phyloP scores from a whole-genome alignment of 1,140 invertebrate species.

The Zeugodacus cucurbitae region DNA sequence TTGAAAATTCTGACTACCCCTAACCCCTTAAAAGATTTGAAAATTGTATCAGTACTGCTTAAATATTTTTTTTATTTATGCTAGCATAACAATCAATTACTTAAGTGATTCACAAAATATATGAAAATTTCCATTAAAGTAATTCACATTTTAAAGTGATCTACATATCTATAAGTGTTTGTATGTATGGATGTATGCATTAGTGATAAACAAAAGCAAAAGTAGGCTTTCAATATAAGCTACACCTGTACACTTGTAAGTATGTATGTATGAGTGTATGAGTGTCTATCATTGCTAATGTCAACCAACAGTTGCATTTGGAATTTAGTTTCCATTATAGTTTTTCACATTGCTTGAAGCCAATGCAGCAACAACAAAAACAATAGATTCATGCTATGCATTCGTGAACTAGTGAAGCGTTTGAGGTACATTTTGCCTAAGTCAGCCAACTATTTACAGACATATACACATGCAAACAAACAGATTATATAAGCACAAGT shows the following conservation, averaged over 20 bases:
- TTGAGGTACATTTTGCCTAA: background rate
- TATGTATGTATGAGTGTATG: background rate
- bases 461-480: no score
- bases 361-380: background rate
- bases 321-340: slow-evolving; percentile 22
- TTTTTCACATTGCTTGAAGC: slow-evolving; percentile 17
- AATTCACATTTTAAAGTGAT: background rate
- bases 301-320: slow-evolving; percentile 10
- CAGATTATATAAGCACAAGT: background rate
- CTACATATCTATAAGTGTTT: no score
- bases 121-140: background rate
- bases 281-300: background rate
- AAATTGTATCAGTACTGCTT: no score
- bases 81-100: background rate
- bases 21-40: no score
- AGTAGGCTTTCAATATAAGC: background rate
- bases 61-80: no score
- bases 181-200: no score
- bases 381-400: background rate
- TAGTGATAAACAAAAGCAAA: background rate
- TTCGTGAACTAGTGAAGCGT: background rate
- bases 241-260: background rate
- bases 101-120: background rate
- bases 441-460: background rate
- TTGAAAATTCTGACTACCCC: no score